These are phyloP conservation scores for Polyommatus iphigenia DNA, from an alignment of 2,888 invertebrate species.

Conservation along the genomic window DNA sequence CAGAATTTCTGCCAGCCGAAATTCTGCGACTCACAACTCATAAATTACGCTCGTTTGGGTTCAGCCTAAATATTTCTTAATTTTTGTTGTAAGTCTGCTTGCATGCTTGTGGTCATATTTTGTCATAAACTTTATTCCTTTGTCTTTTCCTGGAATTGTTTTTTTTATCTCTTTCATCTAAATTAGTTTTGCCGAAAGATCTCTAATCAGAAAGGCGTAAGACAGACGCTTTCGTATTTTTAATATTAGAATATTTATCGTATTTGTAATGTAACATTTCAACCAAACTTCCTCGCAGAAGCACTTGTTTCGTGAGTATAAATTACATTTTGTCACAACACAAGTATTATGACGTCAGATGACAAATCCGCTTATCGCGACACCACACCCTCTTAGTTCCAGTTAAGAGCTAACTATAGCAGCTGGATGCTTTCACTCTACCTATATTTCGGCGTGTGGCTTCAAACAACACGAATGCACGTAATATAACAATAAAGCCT, in stretches of 20 bases:
- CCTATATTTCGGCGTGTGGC: constrained; percentile 35
- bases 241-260: neutral
- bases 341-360: neutral
- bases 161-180: too few species aligned
- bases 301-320: neutral
- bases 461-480: constrained; percentile 35
- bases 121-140: too few species aligned
- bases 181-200: too few species aligned
- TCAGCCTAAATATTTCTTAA: too few species aligned
- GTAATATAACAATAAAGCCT: constrained; percentile 34
- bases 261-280: neutral
- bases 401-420: constrained; percentile 36
- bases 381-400: constrained; percentile 30
- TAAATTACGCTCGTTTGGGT: too few species aligned
- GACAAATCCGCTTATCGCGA: constrained; percentile 4
- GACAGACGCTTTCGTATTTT: too few species aligned
- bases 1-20: too few species aligned
- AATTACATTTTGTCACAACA: neutral
- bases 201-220: too few species aligned
- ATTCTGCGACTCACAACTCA: too few species aligned
- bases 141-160: too few species aligned
- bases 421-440: constrained; percentile 33
- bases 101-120: too few species aligned
- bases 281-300: neutral
- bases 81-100: too few species aligned